Base-by-base conservation (phyloP, 2,797 vertebrate species). In the Perodicticus potto region DNA sequence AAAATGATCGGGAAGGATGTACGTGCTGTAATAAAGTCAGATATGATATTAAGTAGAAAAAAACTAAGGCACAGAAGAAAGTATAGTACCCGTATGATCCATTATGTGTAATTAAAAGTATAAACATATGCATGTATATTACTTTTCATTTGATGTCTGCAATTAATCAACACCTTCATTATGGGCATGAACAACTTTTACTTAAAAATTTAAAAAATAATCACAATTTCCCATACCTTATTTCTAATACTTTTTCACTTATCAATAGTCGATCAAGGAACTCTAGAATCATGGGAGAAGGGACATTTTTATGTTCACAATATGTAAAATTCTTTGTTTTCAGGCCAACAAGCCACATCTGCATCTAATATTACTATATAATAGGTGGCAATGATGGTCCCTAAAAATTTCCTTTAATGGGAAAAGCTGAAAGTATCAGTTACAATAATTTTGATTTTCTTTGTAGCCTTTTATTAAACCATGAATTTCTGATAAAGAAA, bases 381-480 rank as follows among this genome's bases (percentile, higher is more conserved):
- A 81, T n/a, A 80, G 9, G 53, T 7, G 37, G 45, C 29, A 83
- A 63, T 65, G 37, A 69, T 65, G 16, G 19, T 59, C 32, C 45
- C 84, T 1, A 78, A 32, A 91, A 91, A 86, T 57, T 57, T 34
- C 14, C 10, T 82, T 45, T 14, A 40, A 88, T 63, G 91, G 17
- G 7, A 95, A 84, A 70, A 76, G 87, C 81, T 93, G 88, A 93
- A 96, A 97, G 97, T 93, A 89, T 94, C 91, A 94, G 91, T 93
- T 20, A 69, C 45, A 88, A 49, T 92, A 53, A 53, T 53, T 89
- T 91, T 81, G 89, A 97, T 95, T 97, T 96, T 96, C 86, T 93
- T 49, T 92, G 61, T 61, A 97, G 4, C 4, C 84, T 94, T 59
- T 93, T 89, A 96, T 92, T 94, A 95, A 59, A 92, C 45, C 67